Evolutionary conservation across 2,113 vertebrate species (phyloP), one percentile per base, ranked within the genome.

Genomic region (Myxocyprinus asiaticus): DNA sequence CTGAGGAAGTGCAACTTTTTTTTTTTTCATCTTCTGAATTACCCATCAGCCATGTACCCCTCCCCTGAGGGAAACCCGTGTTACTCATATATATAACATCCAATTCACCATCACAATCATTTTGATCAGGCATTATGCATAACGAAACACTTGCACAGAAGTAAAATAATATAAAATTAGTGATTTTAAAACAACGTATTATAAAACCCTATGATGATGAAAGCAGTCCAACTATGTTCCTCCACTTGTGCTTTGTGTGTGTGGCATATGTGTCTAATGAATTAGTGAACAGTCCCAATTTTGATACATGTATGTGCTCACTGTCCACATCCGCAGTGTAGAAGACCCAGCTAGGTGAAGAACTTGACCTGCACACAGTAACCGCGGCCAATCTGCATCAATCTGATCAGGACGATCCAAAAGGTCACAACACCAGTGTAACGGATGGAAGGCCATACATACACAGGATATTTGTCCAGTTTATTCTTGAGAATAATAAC

Each of bases 371-470:
- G 10, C 5, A 9, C 22, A 22, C 22, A 63, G 22, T 22, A 63
- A 63, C 22, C 61, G 33, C 8, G 61, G 61, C 9, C 1, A 22
- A 62, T 62, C 17, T 62, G 61, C 61, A 4, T 62, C 61, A 4
- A 63, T 9, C 22, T 63, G 61, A 63, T 63, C 61, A 63, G 22
- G 22, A 48, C 1, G 9, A 63, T 63, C 17, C 61, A 42, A 9
- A 42, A n/a, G 10, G 61, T 63, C 61, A 63, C 61, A 22, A 22
- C 61, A 63, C 61, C 61, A 63, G 17, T 63, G 61, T 63, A 42
- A 42, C 22, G 61, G 4, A 10, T 42, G 61, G 22, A 33, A 33
- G 22, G 22, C 22, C 22, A 33, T 33, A 33, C 22, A 1, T 33
- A 33, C 3, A 33, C 22, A 33, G 3, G 22, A 33, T 33, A 33